Percentiles rank a stretch among this genome's conserved stretches.
phyloP scores from a whole-genome alignment of 2,888 invertebrate species.

The Abscondita cerata region DNA sequence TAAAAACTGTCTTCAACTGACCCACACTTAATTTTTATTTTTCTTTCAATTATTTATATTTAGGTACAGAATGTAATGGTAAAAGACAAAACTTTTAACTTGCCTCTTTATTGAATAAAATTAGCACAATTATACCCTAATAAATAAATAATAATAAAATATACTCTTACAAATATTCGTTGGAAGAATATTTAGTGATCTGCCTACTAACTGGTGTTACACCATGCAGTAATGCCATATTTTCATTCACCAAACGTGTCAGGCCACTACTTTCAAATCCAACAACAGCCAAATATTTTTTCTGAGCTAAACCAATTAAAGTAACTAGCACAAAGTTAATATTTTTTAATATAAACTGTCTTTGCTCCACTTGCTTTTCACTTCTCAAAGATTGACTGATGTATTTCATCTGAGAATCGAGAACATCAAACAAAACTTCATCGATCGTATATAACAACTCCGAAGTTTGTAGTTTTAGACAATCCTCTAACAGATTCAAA shows the following conservation, averaged over 20 bases:
- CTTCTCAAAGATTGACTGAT: conserved; percentile 64
- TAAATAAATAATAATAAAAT: background rate
- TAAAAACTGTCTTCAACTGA: no score
- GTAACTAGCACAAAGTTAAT: conserved; percentile 73
- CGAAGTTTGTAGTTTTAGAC: conserved; percentile 75
- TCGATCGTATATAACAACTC: conserved; percentile 78
- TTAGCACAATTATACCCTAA: no score
- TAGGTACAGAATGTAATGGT: no score
- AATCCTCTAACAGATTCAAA: conserved; percentile 76
- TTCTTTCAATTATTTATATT: no score
- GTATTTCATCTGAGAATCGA: conserved; percentile 76
- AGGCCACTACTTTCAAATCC: conserved; percentile 67
- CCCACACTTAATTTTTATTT: no score
- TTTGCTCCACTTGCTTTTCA: conserved; percentile 59
- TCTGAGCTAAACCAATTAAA: conserved; percentile 69
- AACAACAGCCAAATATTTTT: conserved; percentile 66
- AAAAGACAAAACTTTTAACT: no score
- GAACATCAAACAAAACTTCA: conserved; percentile 74
- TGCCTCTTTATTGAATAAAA: no score
- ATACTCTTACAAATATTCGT: conserved; percentile 65
- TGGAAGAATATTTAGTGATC: conserved; percentile 73
- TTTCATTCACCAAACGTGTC: conserved; percentile 62
- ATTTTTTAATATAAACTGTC: conserved; percentile 68
- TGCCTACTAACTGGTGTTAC: conserved; percentile 65
- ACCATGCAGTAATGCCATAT: conserved; percentile 62